Evolutionary conservation across 53 echinoderm and acorn worm genomes (phyloP), one percentile per base, ranked within the genome.

Genomic region (Glandiceps talaboti): DNA sequence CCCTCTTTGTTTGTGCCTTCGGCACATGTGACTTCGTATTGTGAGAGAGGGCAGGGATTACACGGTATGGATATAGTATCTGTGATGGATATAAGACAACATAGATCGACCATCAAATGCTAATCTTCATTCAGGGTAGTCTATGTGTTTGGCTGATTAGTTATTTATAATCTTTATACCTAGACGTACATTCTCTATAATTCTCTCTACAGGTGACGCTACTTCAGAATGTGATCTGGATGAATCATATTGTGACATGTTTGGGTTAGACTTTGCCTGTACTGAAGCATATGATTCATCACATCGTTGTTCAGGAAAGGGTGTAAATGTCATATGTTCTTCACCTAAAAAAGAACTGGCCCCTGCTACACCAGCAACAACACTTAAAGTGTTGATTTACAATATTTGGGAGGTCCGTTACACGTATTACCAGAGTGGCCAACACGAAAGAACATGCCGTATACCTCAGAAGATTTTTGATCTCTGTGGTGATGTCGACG

Each of bases 401-500:
- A 94, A 94, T 77, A 87, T 92, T 14, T 94, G 89, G 85, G 95
- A 94, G 81, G 76, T 94, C 27, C 82, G 86, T 0, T 94, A 92
- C 33, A 78, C 90, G 1, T 90, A 88, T 73, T 82, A 74, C 26
- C 92, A 88, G 87, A 92, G 74, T 33, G 95, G 95, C 1, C 95
- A 94, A 79, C 78, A 88, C 14, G 95, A 94, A 73, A 84, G 95
- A 1, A 94, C 95, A 14, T 94, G 95, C 78, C 92, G 95, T 29
- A 88, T 90, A 29, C 80, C 88, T 10, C 84, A 75, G 0, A 72
- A 86, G 73, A 31, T 94, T 25, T 77, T 94, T 77, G 30, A 76
- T 27, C 77, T 86, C 33, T 90, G 90, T 26, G 90, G 90, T 0
- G 92, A 94, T 33, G 80, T 90, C 0, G 95, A 94, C 73, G 92